Conservation (phyloP, 2,888 invertebrate species). For the Drosophila crucigera region DNA sequence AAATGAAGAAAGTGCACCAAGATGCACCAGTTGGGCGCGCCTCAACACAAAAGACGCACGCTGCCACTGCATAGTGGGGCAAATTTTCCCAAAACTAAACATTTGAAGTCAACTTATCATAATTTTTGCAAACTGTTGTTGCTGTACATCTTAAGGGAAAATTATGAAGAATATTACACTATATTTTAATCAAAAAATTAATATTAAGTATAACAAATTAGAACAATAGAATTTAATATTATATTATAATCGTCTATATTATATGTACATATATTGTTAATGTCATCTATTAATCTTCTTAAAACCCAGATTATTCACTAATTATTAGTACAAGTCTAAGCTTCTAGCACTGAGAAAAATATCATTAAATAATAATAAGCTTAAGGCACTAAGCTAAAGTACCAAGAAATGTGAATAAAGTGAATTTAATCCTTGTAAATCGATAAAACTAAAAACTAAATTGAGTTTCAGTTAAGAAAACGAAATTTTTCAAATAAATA, state of each 20-base stretch:
- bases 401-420: not conserved
- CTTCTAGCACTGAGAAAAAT: not conserved
- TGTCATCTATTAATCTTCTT: no score
- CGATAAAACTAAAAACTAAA: not conserved
- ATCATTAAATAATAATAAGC: not conserved
- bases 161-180: no score
- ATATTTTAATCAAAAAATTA: no score
- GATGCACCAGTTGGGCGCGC: slow-evolving; percentile 17
- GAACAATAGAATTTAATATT: no score
- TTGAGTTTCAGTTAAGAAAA: not conserved
- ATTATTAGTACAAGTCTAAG: not conserved
- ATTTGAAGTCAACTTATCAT: not conserved
- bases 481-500: not conserved
- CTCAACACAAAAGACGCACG: slow-evolving; percentile 29
- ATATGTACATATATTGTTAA: no score
- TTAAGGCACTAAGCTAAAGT: not conserved
- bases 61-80: slow-evolving; percentile 32
- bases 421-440: not conserved
- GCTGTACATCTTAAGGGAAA: no score
- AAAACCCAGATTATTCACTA: not conserved
- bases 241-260: no score
- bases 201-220: no score
- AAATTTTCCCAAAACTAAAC: not conserved
- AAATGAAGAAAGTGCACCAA: slow-evolving; percentile 35
- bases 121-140: not conserved